These are phyloP conservation scores for Channa striata DNA, from an alignment of 2,797 vertebrate species.

Conservation along the genomic window DNA sequence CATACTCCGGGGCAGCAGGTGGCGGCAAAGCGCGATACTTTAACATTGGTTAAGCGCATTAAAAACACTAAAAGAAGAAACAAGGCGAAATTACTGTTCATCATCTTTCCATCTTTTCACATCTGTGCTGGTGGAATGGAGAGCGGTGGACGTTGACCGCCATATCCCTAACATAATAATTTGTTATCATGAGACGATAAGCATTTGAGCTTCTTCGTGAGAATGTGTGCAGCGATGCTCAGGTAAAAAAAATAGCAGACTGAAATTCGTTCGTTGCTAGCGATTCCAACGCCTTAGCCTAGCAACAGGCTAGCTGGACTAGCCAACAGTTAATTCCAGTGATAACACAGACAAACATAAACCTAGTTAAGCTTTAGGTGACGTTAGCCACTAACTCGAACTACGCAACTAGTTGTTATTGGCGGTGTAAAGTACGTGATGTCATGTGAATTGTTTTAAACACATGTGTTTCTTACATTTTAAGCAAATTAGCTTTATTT, in stretches of 20 bases:
- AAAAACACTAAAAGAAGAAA: background rate
- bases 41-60: background rate
- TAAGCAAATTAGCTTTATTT: too few relatives aligned
- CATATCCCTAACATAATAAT: background rate
- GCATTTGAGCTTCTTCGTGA: slow-evolving; percentile 1
- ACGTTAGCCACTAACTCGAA: too few relatives aligned
- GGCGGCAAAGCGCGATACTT: slow-evolving; percentile 1
- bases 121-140: background rate
- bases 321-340: slow-evolving; percentile 32
- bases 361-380: background rate
- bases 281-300: slow-evolving; percentile 17
- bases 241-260: slow-evolving; percentile 66
- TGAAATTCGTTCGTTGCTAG: background rate
- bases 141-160: background rate
- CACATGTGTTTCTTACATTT: too few relatives aligned
- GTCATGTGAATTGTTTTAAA: background rate
- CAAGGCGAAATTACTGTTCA: background rate
- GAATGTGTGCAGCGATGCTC: slow-evolving; percentile 59
- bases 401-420: background rate
- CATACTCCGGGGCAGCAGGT: slow-evolving; percentile 33
- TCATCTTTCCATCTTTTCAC: background rate
- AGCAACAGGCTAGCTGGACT: slow-evolving; percentile 24
- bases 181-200: slow-evolving; percentile 21
- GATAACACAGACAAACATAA: background rate
- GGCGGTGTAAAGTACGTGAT: accelerated